Evolutionary conservation across 1,140 invertebrate species (phyloP).

Genomic region (Papilio xuthus): DNA sequence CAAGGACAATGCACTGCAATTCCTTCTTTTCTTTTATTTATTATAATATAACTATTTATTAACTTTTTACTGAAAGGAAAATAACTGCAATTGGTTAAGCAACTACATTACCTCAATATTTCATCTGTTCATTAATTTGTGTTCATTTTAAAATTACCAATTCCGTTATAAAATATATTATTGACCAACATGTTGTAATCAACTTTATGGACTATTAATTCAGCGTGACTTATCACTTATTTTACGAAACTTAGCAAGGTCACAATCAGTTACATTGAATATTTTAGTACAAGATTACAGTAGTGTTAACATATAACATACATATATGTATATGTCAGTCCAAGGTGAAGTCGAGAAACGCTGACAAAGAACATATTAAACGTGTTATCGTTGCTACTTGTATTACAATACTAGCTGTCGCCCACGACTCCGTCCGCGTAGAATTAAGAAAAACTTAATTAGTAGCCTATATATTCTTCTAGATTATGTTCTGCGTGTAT

Average conservation of each 20-base stretch:
- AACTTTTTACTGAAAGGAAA: background rate
- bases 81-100: background rate
- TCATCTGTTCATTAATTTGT: too few species aligned
- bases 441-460: too few species aligned
- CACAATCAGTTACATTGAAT: slow-evolving; percentile 12
- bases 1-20: too few species aligned
- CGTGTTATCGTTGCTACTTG: background rate
- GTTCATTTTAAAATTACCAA: background rate
- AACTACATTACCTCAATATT: background rate
- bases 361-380: background rate
- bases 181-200: background rate
- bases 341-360: slow-evolving; percentile 14
- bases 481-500: too few species aligned
- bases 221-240: slow-evolving; percentile 3
- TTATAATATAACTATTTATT: too few species aligned
- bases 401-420: background rate
- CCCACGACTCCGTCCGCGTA: too few species aligned
- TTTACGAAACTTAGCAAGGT: slow-evolving; percentile 21
- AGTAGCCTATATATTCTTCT: too few species aligned
- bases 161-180: background rate
- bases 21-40: too few species aligned
- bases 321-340: background rate
- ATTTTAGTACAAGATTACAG: background rate
- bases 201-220: slow-evolving; percentile 14
- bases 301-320: slow-evolving; percentile 17